These are phyloP conservation scores for Mormyrus hasselquistii DNA, from an alignment of 2,797 vertebrate species.

Conservation along the genomic window DNA sequence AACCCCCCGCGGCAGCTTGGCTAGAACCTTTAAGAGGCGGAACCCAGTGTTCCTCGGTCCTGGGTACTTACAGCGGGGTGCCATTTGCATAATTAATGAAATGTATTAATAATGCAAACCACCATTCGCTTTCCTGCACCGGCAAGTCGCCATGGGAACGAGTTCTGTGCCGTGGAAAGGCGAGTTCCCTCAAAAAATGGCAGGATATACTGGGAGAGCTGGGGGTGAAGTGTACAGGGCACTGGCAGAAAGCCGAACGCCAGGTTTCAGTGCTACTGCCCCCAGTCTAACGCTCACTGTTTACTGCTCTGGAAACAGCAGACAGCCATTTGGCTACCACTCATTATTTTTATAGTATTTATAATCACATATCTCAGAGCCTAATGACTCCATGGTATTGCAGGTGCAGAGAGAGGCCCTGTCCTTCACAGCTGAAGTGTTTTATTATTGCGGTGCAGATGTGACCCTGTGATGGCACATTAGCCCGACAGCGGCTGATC, in stretches of 20 bases:
- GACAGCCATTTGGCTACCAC: not conserved
- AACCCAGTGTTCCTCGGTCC: conserved; percentile 43
- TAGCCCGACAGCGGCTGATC: not conserved
- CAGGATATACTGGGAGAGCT: not conserved
- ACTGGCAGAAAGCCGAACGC: not conserved
- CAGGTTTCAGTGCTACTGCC: not conserved
- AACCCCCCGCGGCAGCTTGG: conserved; percentile 54
- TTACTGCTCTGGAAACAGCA: not conserved
- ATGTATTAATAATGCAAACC: conserved; percentile 73
- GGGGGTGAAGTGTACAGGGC: not conserved
- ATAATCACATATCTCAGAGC: not conserved
- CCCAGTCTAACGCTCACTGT: not conserved
- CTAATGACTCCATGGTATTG: not conserved
- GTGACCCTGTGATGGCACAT: not conserved
- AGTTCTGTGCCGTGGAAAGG: not conserved
- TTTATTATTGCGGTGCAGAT: not conserved
- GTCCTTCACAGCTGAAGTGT: not conserved
- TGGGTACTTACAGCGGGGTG: conserved; percentile 52
- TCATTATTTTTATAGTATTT: not conserved
- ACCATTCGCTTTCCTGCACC: conserved; percentile 40
- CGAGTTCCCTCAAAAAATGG: not conserved
- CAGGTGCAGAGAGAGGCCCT: not conserved
- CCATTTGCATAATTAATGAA: conserved; percentile 74
- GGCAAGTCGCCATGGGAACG: conserved; percentile 12
- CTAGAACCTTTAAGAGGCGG: conserved; percentile 63